phyloP scores from a whole-genome alignment of 2,888 invertebrate genomes.

The Amblyteles armatorius region DNA sequence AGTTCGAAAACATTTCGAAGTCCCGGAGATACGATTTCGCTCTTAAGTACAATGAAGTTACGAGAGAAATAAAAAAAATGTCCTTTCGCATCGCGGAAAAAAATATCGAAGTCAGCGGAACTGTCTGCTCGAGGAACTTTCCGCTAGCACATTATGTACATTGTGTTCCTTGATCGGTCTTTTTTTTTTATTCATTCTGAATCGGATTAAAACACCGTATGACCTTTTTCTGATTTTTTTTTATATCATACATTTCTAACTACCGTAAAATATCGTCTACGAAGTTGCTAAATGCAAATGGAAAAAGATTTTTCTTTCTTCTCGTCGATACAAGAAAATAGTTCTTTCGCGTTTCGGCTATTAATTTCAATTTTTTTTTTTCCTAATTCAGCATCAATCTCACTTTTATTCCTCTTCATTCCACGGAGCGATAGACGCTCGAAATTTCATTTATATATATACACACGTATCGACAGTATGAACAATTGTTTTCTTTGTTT shows the following conservation, averaged over 20 bases:
- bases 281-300: constrained; percentile 63
- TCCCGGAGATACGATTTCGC: not conserved
- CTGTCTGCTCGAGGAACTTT: constrained; percentile 31
- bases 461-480: constrained; percentile 49
- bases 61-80: constrained; percentile 17
- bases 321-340: constrained; percentile 62
- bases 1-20: not conserved
- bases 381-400: not conserved
- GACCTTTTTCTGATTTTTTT: not conserved
- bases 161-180: constrained; percentile 34
- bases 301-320: constrained; percentile 50
- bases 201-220: constrained; percentile 31
- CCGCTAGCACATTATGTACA: constrained; percentile 54
- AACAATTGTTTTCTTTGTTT: constrained; percentile 47
- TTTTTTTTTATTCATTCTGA: constrained; percentile 25
- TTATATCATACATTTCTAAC: constrained; percentile 39
- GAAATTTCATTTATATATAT: constrained; percentile 50
- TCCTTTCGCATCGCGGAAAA: constrained; percentile 1
- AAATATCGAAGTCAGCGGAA: constrained; percentile 36
- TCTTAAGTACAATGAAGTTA: constrained; percentile 52
- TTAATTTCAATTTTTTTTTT: constrained; percentile 26
- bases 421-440: constrained; percentile 31
- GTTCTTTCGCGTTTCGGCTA: constrained; percentile 31
- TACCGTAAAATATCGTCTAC: constrained; percentile 58
- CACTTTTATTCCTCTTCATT: constrained; percentile 20